Evolutionary conservation across 2,888 invertebrate species (phyloP), one percentile per base, ranked within the genome.

Genomic region (Pantelozetes paolii): DNA sequence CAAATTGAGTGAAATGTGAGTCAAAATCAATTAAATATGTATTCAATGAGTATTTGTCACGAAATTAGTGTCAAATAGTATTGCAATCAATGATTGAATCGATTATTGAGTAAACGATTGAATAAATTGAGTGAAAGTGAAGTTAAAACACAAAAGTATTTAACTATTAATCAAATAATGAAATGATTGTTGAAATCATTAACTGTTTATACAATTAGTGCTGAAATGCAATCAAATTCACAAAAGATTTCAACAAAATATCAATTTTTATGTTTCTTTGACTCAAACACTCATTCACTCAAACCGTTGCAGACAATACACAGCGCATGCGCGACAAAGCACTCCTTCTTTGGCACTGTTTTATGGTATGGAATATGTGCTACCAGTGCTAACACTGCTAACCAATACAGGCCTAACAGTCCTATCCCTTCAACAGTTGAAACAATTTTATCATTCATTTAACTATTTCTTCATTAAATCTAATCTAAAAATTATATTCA

Each of bases 261-360:
- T 54, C 45, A 45, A 45, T 15, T 45, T 11, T 18, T 15, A 9
- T 36, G 36, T 36, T 36, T 8, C 11, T 36, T 36, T 11, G 11
- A 36, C 11, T 36, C 36, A 36, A 36, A 8, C 11, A 11, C n/a
- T n/a, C n/a, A 30, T 28, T 57, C 28, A 57, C 57, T 57, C 54
- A 1, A 57, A 57, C 57, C 28, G 57, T 28, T 57, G 57, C 30
- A 28, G 9, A 5, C 18, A 30, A 13, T 30, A 11, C 15, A 9
- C 23, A 57, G 30, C 57, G 57, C 57, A 57, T 57, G 57, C 57
- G 57, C 28, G 28, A 2, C 28, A 28, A 28, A 57, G 30, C 57
- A 57, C 57, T 57, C 57, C 57, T 57, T 57, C 57, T 57, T 23
- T 23, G 57, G 57, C 26, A 54, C 54, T 23, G 9, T 26, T 30